phyloP scores from a whole-genome alignment of 2,888 invertebrate species.

The Keiferia lycopersicella region DNA sequence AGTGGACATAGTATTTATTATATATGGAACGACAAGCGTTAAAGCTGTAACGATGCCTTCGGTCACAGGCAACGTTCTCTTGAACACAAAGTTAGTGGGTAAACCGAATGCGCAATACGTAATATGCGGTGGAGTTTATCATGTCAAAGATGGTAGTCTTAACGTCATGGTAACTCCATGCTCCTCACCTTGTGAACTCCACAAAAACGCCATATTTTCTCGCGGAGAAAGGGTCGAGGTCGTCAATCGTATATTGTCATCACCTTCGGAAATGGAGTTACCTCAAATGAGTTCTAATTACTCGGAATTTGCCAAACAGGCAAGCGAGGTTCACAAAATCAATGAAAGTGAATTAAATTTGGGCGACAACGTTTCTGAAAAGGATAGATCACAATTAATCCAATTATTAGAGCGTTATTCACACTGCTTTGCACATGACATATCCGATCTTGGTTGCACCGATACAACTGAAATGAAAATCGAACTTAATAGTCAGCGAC shows the following conservation, averaged over 20 bases:
- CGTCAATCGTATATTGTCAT: conserved; percentile 16
- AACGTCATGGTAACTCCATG: too few species aligned
- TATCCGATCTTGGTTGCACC: too few species aligned
- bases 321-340: neutral
- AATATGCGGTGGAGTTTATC: too few species aligned
- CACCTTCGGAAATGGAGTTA: neutral
- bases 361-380: conserved; percentile 13
- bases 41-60: conserved; percentile 6
- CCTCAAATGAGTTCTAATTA: neutral
- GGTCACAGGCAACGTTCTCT: conserved; percentile 19
- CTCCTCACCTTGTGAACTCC: too few species aligned
- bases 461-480: too few species aligned
- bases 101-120: conserved; percentile 31
- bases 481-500: too few species aligned
- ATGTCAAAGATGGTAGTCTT: too few species aligned
- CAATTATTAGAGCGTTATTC: too few species aligned
- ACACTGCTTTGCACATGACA: too few species aligned
- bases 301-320: neutral
- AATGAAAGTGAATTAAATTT: conserved; percentile 20
- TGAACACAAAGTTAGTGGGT: conserved; percentile 30
- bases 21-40: too few species aligned
- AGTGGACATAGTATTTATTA: too few species aligned
- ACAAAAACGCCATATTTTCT: conserved; percentile 11
- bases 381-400: conserved; percentile 28
- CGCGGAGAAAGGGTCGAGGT: conserved; percentile 20